phyloP scores from a whole-genome alignment of 2,113 vertebrate species.

The Halichoerus grypus region DNA sequence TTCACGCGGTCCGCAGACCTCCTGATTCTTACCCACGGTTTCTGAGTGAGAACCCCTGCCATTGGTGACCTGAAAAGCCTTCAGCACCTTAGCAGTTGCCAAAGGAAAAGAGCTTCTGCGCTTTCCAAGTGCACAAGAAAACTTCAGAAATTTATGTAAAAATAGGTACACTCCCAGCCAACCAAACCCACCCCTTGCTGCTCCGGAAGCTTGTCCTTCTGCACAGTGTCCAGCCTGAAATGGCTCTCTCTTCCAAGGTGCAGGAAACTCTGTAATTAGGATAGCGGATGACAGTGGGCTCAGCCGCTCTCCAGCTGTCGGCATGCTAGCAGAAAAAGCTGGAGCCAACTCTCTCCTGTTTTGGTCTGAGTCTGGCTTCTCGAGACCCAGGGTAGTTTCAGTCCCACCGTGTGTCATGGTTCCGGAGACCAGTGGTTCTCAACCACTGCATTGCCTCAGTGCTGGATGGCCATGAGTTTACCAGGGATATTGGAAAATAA shows the following conservation, averaged over 20 bases:
- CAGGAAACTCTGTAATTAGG: slow-evolving; percentile 70
- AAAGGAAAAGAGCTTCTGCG: not conserved
- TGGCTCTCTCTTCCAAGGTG: slow-evolving; percentile 70
- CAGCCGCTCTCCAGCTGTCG: not conserved
- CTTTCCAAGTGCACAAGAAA: not conserved
- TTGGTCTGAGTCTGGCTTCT: not conserved
- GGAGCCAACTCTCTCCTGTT: not conserved
- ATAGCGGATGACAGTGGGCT: slow-evolving; percentile 65
- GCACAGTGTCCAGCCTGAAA: slow-evolving; percentile 65
- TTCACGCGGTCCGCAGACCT: not conserved
- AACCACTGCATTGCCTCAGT: not conserved
- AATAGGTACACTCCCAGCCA: slow-evolving; percentile 28
- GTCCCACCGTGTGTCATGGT: not conserved
- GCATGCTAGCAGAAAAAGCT: not conserved
- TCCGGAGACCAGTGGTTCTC: not conserved
- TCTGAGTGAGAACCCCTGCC: not conserved
- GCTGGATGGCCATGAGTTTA: not conserved
- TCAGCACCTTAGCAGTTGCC: not conserved
- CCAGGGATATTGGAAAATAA: not conserved
- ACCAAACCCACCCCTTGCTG: slow-evolving; percentile 44
- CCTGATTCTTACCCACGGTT: not conserved
- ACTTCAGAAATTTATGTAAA: slow-evolving; percentile 69
- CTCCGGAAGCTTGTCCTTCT: slow-evolving; percentile 57
- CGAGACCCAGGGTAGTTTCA: not conserved
- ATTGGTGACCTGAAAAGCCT: not conserved